Conservation (phyloP, 2,113 vertebrate genomes). For the Pseudorhombus dupliciocellatus region DNA sequence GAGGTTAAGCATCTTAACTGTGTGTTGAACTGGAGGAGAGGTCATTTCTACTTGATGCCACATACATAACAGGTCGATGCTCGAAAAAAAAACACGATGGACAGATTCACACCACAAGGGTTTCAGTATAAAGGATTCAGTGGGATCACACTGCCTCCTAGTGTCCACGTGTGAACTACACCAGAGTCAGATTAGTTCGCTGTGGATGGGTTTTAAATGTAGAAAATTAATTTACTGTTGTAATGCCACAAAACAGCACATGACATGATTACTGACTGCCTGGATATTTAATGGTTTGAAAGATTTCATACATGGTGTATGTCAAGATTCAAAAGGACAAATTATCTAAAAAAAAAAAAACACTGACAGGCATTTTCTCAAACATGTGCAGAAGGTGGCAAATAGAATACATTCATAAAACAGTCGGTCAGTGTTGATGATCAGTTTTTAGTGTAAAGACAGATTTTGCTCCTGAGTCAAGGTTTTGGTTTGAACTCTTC, state of each 20-base stretch:
- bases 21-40: background rate
- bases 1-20: background rate
- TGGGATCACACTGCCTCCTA: constrained; percentile 62
- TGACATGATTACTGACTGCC: no score
- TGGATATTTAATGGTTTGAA: no score
- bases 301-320: no score
- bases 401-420: no score
- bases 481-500: no score
- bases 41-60: background rate
- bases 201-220: background rate
- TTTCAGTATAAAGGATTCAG: background rate
- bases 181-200: background rate
- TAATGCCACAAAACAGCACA: background rate
- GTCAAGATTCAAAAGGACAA: no score
- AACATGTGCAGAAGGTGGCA: background rate
- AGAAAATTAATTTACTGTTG: background rate
- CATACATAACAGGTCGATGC: background rate
- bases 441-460: no score
- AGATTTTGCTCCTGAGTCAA: no score
- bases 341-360: no score
- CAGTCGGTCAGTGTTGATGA: no score
- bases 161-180: constrained; percentile 31
- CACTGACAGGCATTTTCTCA: no score
- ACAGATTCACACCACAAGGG: background rate
- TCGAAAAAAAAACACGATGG: background rate